A percentile compares a stretch with the other conserved stretches of the same genome.
phyloP scores from a whole-genome alignment of 2,888 invertebrate genomes.

The Papilio elwesi region DNA sequence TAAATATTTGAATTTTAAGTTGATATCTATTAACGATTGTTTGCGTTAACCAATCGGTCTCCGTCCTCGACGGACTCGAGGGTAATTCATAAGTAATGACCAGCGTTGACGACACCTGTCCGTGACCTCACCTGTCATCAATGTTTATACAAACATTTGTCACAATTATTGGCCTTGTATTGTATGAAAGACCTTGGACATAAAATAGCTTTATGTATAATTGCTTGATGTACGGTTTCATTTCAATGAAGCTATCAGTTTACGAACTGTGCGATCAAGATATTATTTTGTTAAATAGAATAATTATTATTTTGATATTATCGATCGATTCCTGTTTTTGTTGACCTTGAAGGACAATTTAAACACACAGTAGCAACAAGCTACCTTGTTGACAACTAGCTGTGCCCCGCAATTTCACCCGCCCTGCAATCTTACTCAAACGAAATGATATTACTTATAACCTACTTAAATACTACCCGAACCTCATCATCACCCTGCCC shows the following conservation, averaged over 20 bases:
- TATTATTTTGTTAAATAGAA: not conserved
- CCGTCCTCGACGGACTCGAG: not conserved
- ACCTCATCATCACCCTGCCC: no score
- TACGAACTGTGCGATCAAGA: not conserved
- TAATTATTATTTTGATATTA: not conserved
- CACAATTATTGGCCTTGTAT: constrained; percentile 19
- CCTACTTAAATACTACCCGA: no score
- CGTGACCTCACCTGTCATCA: constrained; percentile 28
- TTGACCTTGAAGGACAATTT: not conserved
- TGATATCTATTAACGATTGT: constrained; percentile 10
- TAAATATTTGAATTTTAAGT: not conserved
- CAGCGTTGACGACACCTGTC: constrained; percentile 29
- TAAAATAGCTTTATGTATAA: constrained; percentile 3
- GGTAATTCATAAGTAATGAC: constrained; percentile 30
- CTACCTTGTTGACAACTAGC: no score
- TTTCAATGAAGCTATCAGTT: constrained; percentile 1
- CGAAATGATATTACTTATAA: no score
- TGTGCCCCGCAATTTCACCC: no score
- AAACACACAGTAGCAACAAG: no score
- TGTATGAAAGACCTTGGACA: constrained; percentile 30
- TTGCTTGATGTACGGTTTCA: not conserved
- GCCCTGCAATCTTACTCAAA: no score
- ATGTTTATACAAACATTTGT: constrained; percentile 36
- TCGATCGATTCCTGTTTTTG: not conserved
- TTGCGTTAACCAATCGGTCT: not conserved